Percentiles rank a stretch among this genome's conserved stretches.
These are phyloP conservation scores for Myxocyprinus asiaticus DNA, from an alignment of 2,113 vertebrate genomes.

Conservation along the genomic window DNA sequence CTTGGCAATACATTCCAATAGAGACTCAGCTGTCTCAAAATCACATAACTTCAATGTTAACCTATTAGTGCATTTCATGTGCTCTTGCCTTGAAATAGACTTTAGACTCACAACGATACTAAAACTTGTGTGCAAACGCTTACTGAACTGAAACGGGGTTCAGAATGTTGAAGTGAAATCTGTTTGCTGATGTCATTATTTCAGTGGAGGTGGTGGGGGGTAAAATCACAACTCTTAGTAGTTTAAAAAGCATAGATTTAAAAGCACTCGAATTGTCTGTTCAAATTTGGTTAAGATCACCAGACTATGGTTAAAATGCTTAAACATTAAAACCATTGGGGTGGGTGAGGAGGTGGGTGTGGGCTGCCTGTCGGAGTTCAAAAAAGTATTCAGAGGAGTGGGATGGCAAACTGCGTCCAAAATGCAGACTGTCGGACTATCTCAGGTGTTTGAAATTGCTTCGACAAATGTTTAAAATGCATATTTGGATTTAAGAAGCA, in stretches of 20 bases:
- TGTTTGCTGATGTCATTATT: slow-evolving; percentile 23
- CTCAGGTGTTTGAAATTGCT: background rate
- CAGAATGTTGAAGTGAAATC: slow-evolving; percentile 44
- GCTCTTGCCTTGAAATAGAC: slow-evolving; percentile 71
- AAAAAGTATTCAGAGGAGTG: slow-evolving; percentile 58
- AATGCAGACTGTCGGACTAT: no score
- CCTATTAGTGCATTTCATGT: slow-evolving; percentile 82
- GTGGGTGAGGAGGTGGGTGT: slow-evolving; percentile 24
- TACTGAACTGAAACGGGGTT: slow-evolving; percentile 63
- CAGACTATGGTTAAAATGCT: slow-evolving; percentile 26
- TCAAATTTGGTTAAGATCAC: slow-evolving; percentile 52
- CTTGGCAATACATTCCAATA: slow-evolving; percentile 80
- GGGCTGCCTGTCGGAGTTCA: slow-evolving; percentile 56
- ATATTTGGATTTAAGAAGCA: slow-evolving; percentile 48
- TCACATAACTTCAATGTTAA: slow-evolving; percentile 73
- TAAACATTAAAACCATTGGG: background rate
- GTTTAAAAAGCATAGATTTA: slow-evolving; percentile 45
- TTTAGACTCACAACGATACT: slow-evolving; percentile 58
- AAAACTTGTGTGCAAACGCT: slow-evolving; percentile 65
- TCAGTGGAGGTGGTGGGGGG: slow-evolving; percentile 44
- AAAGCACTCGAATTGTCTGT: slow-evolving; percentile 46
- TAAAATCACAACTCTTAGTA: slow-evolving; percentile 14
- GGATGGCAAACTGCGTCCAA: slow-evolving; percentile 15
- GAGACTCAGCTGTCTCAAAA: slow-evolving; percentile 62
- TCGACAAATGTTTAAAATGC: background rate